Evolutionary conservation across 2,888 invertebrate species (phyloP).

Genomic region (Anticlea derivata): DNA sequence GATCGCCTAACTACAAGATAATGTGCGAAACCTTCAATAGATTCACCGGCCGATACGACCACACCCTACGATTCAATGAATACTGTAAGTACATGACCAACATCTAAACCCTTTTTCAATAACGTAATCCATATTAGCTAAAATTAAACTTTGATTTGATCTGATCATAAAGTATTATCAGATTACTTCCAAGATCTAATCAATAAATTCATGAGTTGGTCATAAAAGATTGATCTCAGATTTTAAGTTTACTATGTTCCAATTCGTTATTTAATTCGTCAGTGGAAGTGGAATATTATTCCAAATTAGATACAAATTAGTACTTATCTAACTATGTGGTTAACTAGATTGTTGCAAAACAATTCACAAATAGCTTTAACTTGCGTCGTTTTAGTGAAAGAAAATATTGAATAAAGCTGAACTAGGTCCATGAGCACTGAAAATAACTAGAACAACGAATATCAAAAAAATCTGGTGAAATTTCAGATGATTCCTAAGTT

Average conservation of each 20-base stretch:
- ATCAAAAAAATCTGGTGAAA: no score
- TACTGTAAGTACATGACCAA: neutral
- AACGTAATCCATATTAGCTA: no score
- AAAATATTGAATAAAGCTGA: no score
- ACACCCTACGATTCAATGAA: constrained; percentile 35
- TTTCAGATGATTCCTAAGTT: no score
- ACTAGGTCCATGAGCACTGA: no score
- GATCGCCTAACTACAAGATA: constrained; percentile 67
- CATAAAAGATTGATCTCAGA: neutral
- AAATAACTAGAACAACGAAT: no score
- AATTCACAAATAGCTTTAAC: constrained; percentile 4
- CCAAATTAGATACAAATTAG: constrained; percentile 6
- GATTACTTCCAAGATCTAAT: no score
- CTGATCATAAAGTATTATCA: no score
- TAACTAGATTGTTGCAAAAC: constrained; percentile 14
- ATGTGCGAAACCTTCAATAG: constrained; percentile 57
- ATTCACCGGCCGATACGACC: constrained; percentile 48
- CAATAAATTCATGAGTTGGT: no score
- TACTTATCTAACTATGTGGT: constrained; percentile 2
- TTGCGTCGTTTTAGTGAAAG: constrained; percentile 1
- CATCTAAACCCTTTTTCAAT: neutral
- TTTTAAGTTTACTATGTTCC: neutral
- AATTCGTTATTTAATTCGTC: neutral
- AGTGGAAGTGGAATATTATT: neutral
- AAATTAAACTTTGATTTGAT: no score